Percentiles rank a stretch among this genome's conserved stretches.
Evolutionary conservation across 2,797 vertebrate genomes (phyloP).

Genomic region (Chromobotia macracanthus): DNA sequence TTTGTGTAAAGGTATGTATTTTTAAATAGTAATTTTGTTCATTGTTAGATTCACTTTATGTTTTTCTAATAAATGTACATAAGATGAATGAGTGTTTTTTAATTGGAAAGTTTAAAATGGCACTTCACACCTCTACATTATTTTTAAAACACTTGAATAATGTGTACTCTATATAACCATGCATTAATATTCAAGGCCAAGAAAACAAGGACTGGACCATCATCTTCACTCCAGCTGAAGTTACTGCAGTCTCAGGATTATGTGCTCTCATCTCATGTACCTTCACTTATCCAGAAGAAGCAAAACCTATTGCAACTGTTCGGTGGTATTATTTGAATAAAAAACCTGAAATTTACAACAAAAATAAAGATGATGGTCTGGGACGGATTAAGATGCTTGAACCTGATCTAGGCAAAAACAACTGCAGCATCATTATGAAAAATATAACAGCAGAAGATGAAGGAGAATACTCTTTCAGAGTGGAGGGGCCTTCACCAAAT

Average conservation of each 20-base stretch:
- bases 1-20: background rate
- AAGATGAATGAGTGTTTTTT: no score
- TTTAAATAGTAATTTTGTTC: background rate
- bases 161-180: background rate
- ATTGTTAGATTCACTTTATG: background rate
- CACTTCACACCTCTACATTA: no score
- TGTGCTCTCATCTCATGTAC: slow-evolving; percentile 1
- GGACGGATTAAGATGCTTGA: background rate
- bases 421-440: slow-evolving; percentile 13
- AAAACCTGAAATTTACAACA: background rate
- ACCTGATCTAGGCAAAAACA: background rate
- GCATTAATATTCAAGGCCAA: background rate
- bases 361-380: fast-evolving
- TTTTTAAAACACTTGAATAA: no score
- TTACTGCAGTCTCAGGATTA: slow-evolving; percentile 14
- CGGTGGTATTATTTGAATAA: background rate
- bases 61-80: background rate
- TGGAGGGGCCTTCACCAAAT: fast-evolving
- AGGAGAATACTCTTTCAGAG: background rate
- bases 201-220: fast-evolving
- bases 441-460: background rate
- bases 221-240: background rate
- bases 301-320: fast-evolving
- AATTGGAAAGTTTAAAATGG: no score
- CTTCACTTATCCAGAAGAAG: background rate